Conservation (phyloP, 2,888 invertebrate genomes). For the Auanema freiburgensis region DNA sequence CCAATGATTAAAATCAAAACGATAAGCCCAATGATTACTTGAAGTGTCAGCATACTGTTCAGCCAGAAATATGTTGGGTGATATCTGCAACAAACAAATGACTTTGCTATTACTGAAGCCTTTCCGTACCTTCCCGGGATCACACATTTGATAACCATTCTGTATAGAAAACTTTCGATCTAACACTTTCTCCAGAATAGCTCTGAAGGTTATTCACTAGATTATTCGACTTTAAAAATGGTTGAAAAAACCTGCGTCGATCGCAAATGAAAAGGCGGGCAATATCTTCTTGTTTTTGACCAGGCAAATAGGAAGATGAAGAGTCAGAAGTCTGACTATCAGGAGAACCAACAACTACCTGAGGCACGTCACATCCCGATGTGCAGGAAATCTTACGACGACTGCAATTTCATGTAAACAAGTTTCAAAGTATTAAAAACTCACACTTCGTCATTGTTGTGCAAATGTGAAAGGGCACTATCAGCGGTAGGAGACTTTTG, state of each 20-base stretch:
- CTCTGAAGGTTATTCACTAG: background rate
- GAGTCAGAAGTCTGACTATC: background rate
- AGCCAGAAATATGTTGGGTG: background rate
- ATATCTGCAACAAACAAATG: background rate
- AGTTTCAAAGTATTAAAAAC: background rate
- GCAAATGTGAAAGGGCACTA: background rate
- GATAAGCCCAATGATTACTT: slow-evolving; percentile 15
- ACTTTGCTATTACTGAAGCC: background rate
- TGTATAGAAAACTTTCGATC: background rate
- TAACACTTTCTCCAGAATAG: background rate
- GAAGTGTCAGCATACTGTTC: slow-evolving; percentile 1
- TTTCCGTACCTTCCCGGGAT: too few species aligned
- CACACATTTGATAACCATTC: background rate
- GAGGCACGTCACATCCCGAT: background rate
- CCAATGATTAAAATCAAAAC: slow-evolving; percentile 15
- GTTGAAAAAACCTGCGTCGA: background rate
- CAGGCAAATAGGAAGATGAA: background rate
- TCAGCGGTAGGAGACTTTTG: slow-evolving; percentile 3
- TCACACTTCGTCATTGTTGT: too few species aligned
- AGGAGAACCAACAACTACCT: background rate
- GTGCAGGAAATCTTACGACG: background rate
- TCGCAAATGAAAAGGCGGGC: slow-evolving; percentile 2
- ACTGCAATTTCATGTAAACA: background rate
- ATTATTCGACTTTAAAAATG: background rate
- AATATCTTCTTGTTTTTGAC: background rate